Base-by-base conservation (phyloP, 2,888 invertebrate species). In the Pollenia amentaria region DNA sequence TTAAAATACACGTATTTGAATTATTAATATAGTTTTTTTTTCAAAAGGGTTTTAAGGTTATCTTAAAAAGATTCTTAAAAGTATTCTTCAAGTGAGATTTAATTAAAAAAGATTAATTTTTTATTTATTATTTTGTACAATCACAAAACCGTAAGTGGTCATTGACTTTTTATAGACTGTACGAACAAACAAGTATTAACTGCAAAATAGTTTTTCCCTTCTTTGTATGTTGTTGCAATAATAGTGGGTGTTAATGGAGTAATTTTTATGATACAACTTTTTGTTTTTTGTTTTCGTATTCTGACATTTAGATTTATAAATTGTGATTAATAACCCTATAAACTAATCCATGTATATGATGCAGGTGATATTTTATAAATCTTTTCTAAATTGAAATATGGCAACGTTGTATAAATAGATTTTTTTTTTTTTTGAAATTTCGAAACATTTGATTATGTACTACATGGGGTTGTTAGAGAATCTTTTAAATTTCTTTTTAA, bases 281-380 rank as follows among this genome's bases (percentile, higher is more conserved):
- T 29, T 2, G 3, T 2, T 29, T 29, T 29, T 29, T 29, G 6
- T 29, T 29, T 29, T 29, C 6, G 29, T 29, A 29, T 29, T 55
- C n/a, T 42, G 55, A 44, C 55, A 21, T 72, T 29, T 55, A 72
- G 70, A 72, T 72, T 72, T 55, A 44, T 55, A 44, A 44, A 3
- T 72, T 72, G 53, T 69, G 53, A 69, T 53, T 69, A 53, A 69
- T 72, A 55, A 14, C 42, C 8, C 29, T 57, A 21, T 9, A 72
- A 18, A 42, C 1, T 11, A 18, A n/a, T 44, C 14, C 53, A 21
- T 29, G 29, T 29, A 6, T n/a, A 42, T 9, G 14, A 29, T 44
- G 40, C 55, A 44, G 55, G 14, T 12, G 42, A 21, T 18, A 44
- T 46, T 46, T 29, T 60, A 12, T 12, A 42, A 57, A 29, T 46